Evolutionary conservation across 1,140 invertebrate genomes (phyloP).

Genomic region (Drosophila albomicans): DNA sequence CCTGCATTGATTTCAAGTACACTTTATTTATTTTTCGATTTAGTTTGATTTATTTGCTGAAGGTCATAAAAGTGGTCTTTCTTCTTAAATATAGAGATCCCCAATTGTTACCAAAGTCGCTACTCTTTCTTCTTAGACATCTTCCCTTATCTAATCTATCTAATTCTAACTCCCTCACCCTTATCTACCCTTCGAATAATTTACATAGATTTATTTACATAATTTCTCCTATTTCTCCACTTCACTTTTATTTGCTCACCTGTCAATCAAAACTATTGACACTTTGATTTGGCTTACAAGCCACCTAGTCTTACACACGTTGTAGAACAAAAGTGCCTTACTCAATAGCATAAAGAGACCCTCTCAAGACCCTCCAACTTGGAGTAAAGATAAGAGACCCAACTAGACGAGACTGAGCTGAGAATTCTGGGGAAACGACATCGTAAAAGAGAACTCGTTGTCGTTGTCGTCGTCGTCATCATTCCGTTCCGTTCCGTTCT

Average conservation of each 20-base stretch:
- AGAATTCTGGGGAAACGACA: slow-evolving; percentile 69
- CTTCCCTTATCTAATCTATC: too few species aligned
- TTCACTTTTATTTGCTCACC: background rate
- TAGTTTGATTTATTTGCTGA: too few species aligned
- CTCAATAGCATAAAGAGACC: slow-evolving; percentile 45
- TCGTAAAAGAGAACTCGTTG: slow-evolving; percentile 59
- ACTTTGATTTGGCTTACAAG: slow-evolving; percentile 30
- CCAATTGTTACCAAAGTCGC: too few species aligned
- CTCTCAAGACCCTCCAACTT: slow-evolving; percentile 3
- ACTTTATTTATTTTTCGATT: too few species aligned
- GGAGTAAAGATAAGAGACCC: slow-evolving; percentile 48
- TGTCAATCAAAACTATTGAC: slow-evolving; percentile 26
- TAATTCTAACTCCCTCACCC: too few species aligned
- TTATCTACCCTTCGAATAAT: background rate
- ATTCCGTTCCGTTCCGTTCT: slow-evolving; percentile 44
- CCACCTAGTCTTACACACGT: slow-evolving; percentile 59
- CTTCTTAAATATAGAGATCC: too few species aligned
- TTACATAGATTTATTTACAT: slow-evolving; percentile 6
- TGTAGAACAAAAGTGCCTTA: slow-evolving; percentile 49
- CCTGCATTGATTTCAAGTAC: too few species aligned
- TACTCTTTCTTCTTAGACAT: too few species aligned
- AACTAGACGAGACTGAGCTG: slow-evolving; percentile 31
- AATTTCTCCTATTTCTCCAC: background rate
- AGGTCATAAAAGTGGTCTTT: too few species aligned
- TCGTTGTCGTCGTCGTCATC: slow-evolving; percentile 11